Evolutionary conservation across 2,113 vertebrate genomes (phyloP), one percentile per base, ranked within the genome.

Genomic region (Brachyhypopomus gauderio): DNA sequence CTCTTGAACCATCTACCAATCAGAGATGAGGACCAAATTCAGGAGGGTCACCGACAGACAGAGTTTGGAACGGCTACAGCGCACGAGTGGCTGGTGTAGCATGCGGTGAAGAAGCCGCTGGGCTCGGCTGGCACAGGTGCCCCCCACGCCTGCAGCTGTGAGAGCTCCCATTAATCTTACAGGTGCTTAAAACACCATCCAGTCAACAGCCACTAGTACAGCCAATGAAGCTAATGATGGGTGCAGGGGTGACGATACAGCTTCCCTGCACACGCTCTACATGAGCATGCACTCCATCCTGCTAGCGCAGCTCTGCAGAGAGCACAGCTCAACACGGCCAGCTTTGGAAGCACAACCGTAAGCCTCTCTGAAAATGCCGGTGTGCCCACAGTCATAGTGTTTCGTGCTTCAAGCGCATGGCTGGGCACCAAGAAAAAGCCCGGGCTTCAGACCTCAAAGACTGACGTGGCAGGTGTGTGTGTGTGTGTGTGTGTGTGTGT

Each of bases 171-270:
- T 83, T 85, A 80, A 79, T 83, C 55, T 83, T 85, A 85, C 84
- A 83, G 84, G 84, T 85, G 80, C 84, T 79, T 85, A 79, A 70
- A 79, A 72, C 23, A 74, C 72, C 80, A 82, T 76, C 72, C 72
- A 85, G 76, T 85, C 80, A 85, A 85, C 79, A 85, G 83, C 80
- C 60, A 77, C 84, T 77, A 85, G 72, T 80, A 67, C 72, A 80
- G 60, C 59, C 77, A 85, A 82, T 60, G 63, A 73, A 83, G 77
- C 84, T 82, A 76, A 85, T 85, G 84, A 85, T 72, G 80, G 76
- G 80, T 45, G 58, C 72, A 72, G 66, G 79, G 84, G 84, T 85
- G 80, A 85, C 72, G 30, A 82, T 75, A 36, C 58, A 72, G 55
- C 48, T 79, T 59, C 76, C 76, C 34, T 72, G 48, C 62, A 56